A percentile compares a stretch with the other conserved stretches of the same genome.
phyloP scores from a whole-genome alignment of 2,113 vertebrate genomes.

The Illadopsis cleaveri region DNA sequence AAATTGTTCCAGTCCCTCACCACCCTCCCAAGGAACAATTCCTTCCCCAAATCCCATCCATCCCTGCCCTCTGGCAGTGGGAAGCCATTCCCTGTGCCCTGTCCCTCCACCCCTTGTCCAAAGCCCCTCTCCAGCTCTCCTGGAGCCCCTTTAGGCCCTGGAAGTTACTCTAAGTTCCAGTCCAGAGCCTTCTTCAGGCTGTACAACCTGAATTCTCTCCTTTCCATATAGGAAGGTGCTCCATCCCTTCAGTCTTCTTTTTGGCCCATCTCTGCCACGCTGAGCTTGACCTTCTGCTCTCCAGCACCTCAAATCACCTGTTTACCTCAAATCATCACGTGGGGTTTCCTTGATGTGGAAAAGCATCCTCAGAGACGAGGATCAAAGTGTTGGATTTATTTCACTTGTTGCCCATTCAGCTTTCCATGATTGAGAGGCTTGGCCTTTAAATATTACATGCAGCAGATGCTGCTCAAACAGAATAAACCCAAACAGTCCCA shows the following conservation, averaged over 20 bases:
- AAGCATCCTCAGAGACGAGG: background rate
- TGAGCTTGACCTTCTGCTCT: background rate
- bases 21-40: fast-evolving
- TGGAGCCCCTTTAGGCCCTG: fast-evolving
- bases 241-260: background rate
- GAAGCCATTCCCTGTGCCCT: background rate
- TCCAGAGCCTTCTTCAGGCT: background rate
- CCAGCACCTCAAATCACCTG: background rate
- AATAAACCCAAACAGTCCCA: background rate
- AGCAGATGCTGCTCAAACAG: background rate
- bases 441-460: background rate
- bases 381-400: background rate
- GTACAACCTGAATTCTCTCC: background rate
- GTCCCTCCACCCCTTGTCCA: background rate
- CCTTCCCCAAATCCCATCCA: fast-evolving
- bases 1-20: fast-evolving
- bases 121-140: background rate
- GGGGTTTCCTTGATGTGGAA: background rate
- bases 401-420: background rate
- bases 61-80: fast-evolving
- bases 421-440: background rate
- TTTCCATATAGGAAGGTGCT: background rate
- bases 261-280: background rate
- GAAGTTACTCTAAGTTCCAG: background rate
- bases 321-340: background rate